Percentiles rank a stretch among this genome's conserved stretches.
Evolutionary conservation across 2,888 invertebrate genomes (phyloP).

Genomic region (Tryphoninae sp.): DNA sequence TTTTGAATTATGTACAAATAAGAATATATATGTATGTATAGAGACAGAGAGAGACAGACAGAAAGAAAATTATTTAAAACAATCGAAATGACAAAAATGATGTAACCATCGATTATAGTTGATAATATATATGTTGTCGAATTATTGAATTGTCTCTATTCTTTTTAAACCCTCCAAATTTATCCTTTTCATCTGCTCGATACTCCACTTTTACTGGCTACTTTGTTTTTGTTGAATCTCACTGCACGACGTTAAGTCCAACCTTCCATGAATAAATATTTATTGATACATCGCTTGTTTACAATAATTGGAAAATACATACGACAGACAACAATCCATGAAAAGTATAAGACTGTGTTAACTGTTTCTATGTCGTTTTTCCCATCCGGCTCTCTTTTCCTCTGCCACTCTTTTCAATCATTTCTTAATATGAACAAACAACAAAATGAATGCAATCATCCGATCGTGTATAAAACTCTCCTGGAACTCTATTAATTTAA

Average conservation of each 20-base stretch:
- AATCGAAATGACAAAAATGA: constrained; percentile 36
- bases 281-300: constrained; percentile 76
- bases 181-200: background rate
- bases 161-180: background rate
- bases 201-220: background rate
- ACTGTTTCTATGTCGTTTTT: constrained; percentile 14
- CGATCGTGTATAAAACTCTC: constrained; percentile 13
- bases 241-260: constrained; percentile 26
- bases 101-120: constrained; percentile 56
- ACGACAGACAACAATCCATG: constrained; percentile 53
- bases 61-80: constrained; percentile 51
- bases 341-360: constrained; percentile 48
- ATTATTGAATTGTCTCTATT: constrained; percentile 30
- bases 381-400: constrained; percentile 16
- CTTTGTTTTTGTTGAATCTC: constrained; percentile 2
- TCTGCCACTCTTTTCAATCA: constrained; percentile 25
- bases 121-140: constrained; percentile 52
- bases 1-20: constrained; percentile 58
- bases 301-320: constrained; percentile 72
- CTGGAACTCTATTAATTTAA: constrained; percentile 21
- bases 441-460: constrained; percentile 21
- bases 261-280: constrained; percentile 76
- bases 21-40: constrained; percentile 36
- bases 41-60: constrained; percentile 22
- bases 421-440: constrained; percentile 10